These are phyloP conservation scores for Calameuta idolon DNA, from an alignment of 2,888 invertebrate species.

Conservation along the genomic window DNA sequence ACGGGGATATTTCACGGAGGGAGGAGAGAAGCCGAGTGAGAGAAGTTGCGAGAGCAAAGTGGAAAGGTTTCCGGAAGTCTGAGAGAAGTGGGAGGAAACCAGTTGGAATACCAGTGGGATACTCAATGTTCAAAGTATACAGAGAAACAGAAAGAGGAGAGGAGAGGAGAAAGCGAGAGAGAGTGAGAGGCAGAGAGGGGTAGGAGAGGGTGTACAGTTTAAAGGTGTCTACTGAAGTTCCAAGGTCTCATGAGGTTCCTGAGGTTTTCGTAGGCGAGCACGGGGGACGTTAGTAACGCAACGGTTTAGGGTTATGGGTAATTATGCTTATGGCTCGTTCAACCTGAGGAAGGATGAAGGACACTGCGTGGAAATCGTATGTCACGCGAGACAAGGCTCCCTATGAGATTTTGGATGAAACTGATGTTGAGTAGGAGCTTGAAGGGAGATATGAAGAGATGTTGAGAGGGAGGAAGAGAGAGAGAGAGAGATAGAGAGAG, in stretches of 20 bases:
- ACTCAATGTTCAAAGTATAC: not conserved
- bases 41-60: slow-evolving; percentile 15
- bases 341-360: not conserved
- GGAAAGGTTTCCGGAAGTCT: slow-evolving; percentile 1
- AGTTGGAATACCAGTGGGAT: not conserved
- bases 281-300: not conserved
- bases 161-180: slow-evolving; percentile 10
- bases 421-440: not conserved
- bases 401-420: not conserved
- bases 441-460: not conserved
- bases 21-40: slow-evolving; percentile 11
- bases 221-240: not conserved
- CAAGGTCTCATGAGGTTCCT: not conserved
- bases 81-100: not conserved
- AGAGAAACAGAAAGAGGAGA: slow-evolving; percentile 9
- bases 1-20: slow-evolving; percentile 45
- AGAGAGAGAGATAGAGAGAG: not conserved
- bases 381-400: not conserved
- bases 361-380: not conserved
- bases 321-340: not conserved
- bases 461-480: not conserved
- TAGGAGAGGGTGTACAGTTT: slow-evolving; percentile 5
- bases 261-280: not conserved
- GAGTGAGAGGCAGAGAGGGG: not conserved
- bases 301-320: not conserved